Base-by-base conservation (phyloP, 1,140 invertebrate genomes). In the Piezodorus guildinii region DNA sequence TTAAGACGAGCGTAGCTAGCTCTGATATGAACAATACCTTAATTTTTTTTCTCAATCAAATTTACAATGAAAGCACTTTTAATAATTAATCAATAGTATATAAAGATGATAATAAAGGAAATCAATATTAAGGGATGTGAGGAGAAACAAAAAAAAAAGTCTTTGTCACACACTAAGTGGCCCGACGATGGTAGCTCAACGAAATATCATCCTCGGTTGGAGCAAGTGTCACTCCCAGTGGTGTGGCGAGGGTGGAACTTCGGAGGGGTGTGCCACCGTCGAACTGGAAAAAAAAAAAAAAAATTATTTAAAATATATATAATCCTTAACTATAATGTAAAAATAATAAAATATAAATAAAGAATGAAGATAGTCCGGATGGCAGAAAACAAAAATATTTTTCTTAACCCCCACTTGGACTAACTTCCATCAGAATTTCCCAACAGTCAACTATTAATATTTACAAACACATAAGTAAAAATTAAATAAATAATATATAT, bases 191-290 rank as follows among this genome's bases (percentile, higher is more conserved):
- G n/a, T 49, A 49, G 46, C 60, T 69, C 68, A 69, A 66, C 61
- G 65, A 62, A 68, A 68, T 27, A 66, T 60, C 60, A 71, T 62
- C 63, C 68, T 69, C 70, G 70, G 70, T 46, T 66, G 66, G 56
- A 69, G 66, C 51, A 66, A 65, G 23, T 58, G 71, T 79, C 72
- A 94, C 81, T 97, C 91, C 95, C 94, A 97, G 74, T 95, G 89
- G 77, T 97, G 92, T 65, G 94, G 94, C 71, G 93, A 96, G 25
- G 94, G 94, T 70, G 94, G 95, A 74, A 97, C 80, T 81, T 98
- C 94, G 62, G 91, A 95, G 56, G 93, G 91, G 79, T 97, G 94
- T 66, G 95, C 95, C 74, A 97, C 94, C 67, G 92, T 93, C 65
- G 94, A 97, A 79, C 93, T 94, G 84, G 70, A 89, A 65, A 14